A percentile compares a stretch with the other conserved stretches of the same genome.
These are phyloP conservation scores for Drosophila tanythrix DNA, from an alignment of 2,888 invertebrate species.

Conservation along the genomic window DNA sequence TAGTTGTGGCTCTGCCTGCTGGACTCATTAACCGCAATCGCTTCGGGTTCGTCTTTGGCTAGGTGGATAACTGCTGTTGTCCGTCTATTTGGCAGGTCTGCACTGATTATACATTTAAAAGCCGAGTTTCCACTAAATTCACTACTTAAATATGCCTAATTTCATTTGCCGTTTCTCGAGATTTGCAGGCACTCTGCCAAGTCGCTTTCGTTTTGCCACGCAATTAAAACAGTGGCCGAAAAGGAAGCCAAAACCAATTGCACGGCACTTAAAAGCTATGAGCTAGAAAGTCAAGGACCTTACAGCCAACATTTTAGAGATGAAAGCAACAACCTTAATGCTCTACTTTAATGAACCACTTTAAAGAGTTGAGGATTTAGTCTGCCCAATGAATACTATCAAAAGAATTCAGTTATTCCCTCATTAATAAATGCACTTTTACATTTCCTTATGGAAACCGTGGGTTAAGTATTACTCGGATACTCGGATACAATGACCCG, in stretches of 20 bases:
- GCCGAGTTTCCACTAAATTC: constrained; percentile 51
- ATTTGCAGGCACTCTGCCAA: constrained; percentile 31
- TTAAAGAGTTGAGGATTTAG: neutral
- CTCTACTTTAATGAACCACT: neutral
- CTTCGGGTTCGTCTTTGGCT: constrained; percentile 16
- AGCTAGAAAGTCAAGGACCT: constrained; percentile 41
- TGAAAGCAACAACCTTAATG: constrained; percentile 3
- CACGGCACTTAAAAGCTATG: constrained; percentile 28
- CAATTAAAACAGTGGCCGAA: constrained; percentile 53
- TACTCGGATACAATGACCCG: neutral
- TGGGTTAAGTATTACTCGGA: neutral
- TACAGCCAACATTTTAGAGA: constrained; percentile 14
- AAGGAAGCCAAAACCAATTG: constrained; percentile 43
- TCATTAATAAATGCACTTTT: neutral
- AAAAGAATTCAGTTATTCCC: neutral
- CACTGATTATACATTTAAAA: constrained; percentile 34
- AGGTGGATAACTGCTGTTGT: constrained; percentile 8
- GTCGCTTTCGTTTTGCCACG: constrained; percentile 12
- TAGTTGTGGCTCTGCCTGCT: constrained; percentile 26
- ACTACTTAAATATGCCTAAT: constrained; percentile 74
- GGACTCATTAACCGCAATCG: constrained; percentile 52
- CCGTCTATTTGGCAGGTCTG: constrained; percentile 28
- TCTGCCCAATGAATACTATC: neutral
- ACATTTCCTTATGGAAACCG: neutral
- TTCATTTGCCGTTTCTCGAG: constrained; percentile 57